A percentile compares a stretch with the other conserved stretches of the same genome.
Conservation (phyloP, 1,140 invertebrate genomes). For the Hyles vespertilio region DNA sequence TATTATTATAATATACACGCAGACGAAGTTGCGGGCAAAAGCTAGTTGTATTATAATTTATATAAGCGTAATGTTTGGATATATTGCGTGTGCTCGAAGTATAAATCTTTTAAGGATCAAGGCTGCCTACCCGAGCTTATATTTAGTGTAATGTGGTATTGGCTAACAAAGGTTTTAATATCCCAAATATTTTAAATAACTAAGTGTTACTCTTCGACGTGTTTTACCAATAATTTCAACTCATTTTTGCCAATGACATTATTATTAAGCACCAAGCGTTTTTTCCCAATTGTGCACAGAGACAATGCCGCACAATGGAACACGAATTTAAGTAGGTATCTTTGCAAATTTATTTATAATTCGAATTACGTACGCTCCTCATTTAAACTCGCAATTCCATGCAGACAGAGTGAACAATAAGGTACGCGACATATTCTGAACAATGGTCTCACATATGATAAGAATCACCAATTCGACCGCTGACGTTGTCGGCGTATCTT, state of each 20-base stretch:
- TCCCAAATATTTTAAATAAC: too few species aligned
- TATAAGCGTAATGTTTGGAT: too few species aligned
- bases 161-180: too few species aligned
- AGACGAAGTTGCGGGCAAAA: too few species aligned
- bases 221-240: too few species aligned
- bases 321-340: not conserved
- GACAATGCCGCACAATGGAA: slow-evolving; percentile 1
- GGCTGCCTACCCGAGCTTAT: too few species aligned
- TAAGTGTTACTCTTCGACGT: too few species aligned
- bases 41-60: too few species aligned
- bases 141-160: too few species aligned
- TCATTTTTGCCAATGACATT: not conserved
- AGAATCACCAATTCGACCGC: slow-evolving; percentile 59
- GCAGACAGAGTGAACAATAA: slow-evolving; percentile 57
- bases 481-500: slow-evolving; percentile 51
- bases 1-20: too few species aligned
- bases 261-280: not conserved
- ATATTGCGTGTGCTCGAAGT: too few species aligned
- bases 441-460: slow-evolving; percentile 67
- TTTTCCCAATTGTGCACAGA: not conserved
- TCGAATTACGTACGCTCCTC: slow-evolving; percentile 49
- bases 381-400: slow-evolving; percentile 62
- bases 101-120: too few species aligned
- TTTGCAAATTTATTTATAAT: slow-evolving; percentile 30
- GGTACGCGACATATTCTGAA: slow-evolving; percentile 69